Base-by-base conservation (phyloP, 2,888 invertebrate genomes). In the Limenitis camilla region DNA sequence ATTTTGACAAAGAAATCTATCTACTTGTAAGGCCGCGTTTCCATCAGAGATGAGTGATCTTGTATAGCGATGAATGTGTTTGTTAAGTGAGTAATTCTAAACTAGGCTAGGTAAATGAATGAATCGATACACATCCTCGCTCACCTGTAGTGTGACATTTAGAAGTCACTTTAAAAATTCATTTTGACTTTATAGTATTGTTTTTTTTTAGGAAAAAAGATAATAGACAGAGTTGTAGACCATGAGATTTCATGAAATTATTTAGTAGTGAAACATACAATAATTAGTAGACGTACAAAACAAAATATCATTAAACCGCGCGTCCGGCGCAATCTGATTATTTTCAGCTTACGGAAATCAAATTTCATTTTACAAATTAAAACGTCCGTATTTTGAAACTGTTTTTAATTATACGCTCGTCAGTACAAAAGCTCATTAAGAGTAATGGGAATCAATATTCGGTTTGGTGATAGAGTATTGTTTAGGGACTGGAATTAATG, bases 391-490 rank as follows among this genome's bases (percentile, higher is more conserved):
- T 55, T 55, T 52, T 52, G 49, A 52, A 52, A 50, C 52, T 41
- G 52, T 60, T 60, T 58, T 60, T 60, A 56, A 58, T 54, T 56
- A 49, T 46, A 49, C 44, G 49, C 52, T 51, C 49, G 55, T 56
- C 46, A 45, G 55, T 47, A 46, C 44, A 42, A 52, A 57, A 51
- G 56, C 49, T 60, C 53, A 59, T 59, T 57, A 59, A 47, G 49
- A 56, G 52, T 43, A 53, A 48, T 57, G 46, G 52, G 46, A 45
- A 57, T 56, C 58, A 59, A 59, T 58, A 53, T 46, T 54, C 49
- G 58, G 56, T 54, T 58, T 54, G 61, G 47, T 45, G 58, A 62
- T 59, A 52, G 51, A 53, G 52, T 43, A 59, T 59, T 61, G 62
- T 60, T 64, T 65, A 52, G 54, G 42, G 36, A 50, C 33, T 40